Evolutionary conservation across 2,888 invertebrate species (phyloP).

Genomic region (Drosophila neutralis): DNA sequence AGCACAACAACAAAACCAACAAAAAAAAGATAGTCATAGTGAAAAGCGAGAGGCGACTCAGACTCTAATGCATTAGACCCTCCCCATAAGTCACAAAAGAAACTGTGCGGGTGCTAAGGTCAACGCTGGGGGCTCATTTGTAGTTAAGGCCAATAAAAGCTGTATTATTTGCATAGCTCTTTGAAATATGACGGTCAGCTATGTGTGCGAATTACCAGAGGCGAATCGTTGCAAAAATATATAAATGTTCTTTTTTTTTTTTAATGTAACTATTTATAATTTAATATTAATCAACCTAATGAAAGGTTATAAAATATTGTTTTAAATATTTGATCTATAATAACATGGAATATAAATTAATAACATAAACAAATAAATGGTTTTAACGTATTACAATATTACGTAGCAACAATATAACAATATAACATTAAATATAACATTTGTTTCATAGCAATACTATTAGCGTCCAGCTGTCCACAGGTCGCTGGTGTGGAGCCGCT

Average conservation of each 20-base stretch:
- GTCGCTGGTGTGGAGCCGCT: no score
- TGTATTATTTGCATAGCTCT: slow-evolving; percentile 53
- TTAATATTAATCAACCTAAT: no score
- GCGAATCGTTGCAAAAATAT: neutral
- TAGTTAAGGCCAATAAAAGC: neutral
- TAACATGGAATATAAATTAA: no score
- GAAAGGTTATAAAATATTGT: no score
- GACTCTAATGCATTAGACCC: slow-evolving; percentile 15
- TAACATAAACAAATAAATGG: no score
- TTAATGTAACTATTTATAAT: no score
- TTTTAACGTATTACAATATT: no score
- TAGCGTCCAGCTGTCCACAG: no score
- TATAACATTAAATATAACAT: no score
- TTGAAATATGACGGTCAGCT: slow-evolving; percentile 38
- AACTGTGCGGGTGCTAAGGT: slow-evolving; percentile 13
- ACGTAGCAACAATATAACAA: no score
- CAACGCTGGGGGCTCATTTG: slow-evolving; percentile 14
- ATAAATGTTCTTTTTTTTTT: neutral
- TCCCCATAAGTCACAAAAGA: slow-evolving; percentile 24
- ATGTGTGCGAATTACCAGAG: slow-evolving; percentile 18
- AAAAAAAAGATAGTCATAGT: slow-evolving; percentile 15
- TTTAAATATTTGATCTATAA: no score
- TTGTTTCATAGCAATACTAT: no score
- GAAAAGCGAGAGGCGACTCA: slow-evolving; percentile 6
- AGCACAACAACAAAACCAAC: slow-evolving; percentile 5